Percentiles rank a stretch among this genome's conserved stretches.
Conservation (phyloP, 2,113 vertebrate genomes). For the Sorex araneus region DNA sequence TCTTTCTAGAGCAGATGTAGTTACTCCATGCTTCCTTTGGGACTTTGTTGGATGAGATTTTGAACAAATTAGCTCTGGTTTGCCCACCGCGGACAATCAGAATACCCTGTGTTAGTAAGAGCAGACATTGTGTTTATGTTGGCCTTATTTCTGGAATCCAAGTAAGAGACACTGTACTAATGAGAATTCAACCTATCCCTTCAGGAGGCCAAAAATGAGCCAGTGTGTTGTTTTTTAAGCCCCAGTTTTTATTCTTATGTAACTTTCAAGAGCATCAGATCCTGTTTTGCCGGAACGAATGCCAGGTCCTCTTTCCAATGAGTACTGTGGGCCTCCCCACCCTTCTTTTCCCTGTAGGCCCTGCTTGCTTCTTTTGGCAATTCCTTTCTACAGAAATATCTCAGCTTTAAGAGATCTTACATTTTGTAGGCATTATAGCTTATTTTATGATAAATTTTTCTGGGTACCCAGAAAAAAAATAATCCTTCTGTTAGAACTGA, state of each 20-base stretch:
- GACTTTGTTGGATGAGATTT: slow-evolving; percentile 27
- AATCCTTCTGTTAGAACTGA: slow-evolving; percentile 20
- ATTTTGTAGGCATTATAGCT: not conserved
- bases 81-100: slow-evolving; percentile 22
- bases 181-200: slow-evolving; percentile 60
- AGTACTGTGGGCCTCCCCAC: not conserved
- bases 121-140: slow-evolving; percentile 69
- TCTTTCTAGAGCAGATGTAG: not conserved
- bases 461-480: not conserved
- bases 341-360: not conserved
- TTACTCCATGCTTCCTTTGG: not conserved
- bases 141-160: slow-evolving; percentile 71
- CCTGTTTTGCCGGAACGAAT: slow-evolving; percentile 3
- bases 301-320: not conserved
- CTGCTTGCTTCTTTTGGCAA: slow-evolving; percentile 11
- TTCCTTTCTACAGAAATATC: slow-evolving; percentile 25
- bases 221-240: slow-evolving; percentile 54
- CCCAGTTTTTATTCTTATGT: slow-evolving; percentile 35
- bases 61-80: slow-evolving; percentile 11
- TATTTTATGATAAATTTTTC: slow-evolving; percentile 52
- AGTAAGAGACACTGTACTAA: slow-evolving; percentile 55
- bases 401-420: slow-evolving; percentile 16
- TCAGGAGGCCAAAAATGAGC: slow-evolving; percentile 33
- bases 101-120: slow-evolving; percentile 28
- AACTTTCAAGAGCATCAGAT: slow-evolving; percentile 38